These are phyloP conservation scores for Morone chrysops DNA, from an alignment of 2,113 vertebrate genomes.

Conservation along the genomic window DNA sequence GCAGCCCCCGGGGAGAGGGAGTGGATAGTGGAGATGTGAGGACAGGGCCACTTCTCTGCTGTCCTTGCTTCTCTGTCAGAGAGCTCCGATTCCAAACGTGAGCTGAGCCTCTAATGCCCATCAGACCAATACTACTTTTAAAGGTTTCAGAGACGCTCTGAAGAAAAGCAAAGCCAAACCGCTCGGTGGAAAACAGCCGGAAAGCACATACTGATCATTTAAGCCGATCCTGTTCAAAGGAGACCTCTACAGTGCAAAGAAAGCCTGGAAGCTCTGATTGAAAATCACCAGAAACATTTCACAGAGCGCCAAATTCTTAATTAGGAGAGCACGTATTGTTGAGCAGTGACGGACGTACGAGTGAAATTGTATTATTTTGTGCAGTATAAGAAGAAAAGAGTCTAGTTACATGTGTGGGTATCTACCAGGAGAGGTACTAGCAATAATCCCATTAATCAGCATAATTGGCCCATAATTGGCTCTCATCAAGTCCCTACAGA, in stretches of 20 bases:
- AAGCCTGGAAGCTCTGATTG: neutral
- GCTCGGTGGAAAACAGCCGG: slow-evolving; percentile 30
- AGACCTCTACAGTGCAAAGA: neutral
- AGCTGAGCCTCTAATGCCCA: slow-evolving; percentile 43
- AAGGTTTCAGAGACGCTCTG: slow-evolving; percentile 10
- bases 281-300: slow-evolving; percentile 15
- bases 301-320: slow-evolving; percentile 1
- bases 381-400: slow-evolving; percentile 42
- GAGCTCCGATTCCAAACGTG: slow-evolving; percentile 33
- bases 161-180: slow-evolving; percentile 25
- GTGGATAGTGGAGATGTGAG: slow-evolving; percentile 41
- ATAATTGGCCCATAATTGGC: slow-evolving; percentile 77
- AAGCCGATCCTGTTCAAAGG: slow-evolving; percentile 25
- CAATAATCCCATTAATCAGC: slow-evolving; percentile 78
- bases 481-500: slow-evolving; percentile 72
- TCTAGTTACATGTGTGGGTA: slow-evolving; percentile 60
- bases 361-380: slow-evolving; percentile 29
- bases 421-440: slow-evolving; percentile 59
- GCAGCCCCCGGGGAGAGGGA: slow-evolving; percentile 39
- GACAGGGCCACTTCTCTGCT: slow-evolving; percentile 43
- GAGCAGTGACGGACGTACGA: slow-evolving; percentile 13
- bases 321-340: slow-evolving; percentile 2
- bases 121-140: slow-evolving; percentile 11
- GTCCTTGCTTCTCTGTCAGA: slow-evolving; percentile 36
- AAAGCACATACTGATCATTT: slow-evolving; percentile 31